phyloP scores from a whole-genome alignment of 1,140 invertebrate genomes.

The Dendrolimus kikuchii region DNA sequence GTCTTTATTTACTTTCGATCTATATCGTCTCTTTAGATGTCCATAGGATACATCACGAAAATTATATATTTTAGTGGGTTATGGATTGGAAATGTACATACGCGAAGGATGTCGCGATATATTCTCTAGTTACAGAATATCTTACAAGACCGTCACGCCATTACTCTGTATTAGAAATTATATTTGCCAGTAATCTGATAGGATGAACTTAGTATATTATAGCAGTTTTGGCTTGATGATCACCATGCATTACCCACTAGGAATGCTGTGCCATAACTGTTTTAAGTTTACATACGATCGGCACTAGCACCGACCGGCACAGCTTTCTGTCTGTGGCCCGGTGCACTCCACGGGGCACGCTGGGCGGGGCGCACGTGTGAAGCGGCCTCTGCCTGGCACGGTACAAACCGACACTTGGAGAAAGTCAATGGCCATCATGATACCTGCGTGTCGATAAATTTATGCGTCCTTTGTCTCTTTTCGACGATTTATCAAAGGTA shows the following conservation, averaged over 20 bases:
- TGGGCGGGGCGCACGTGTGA: conserved; percentile 15
- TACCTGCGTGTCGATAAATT: conserved; percentile 56
- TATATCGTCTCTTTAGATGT: too few species aligned
- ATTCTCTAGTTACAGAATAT: too few species aligned
- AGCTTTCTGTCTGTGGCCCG: conserved; percentile 12
- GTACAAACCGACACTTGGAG: conserved; percentile 42
- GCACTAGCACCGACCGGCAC: conserved; percentile 3
- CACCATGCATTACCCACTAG: background rate
- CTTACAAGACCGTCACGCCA: too few species aligned
- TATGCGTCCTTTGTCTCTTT: conserved; percentile 67
- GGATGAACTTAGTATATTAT: too few species aligned
- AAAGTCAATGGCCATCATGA: conserved; percentile 59
- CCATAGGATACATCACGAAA: too few species aligned
- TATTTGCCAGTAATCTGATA: too few species aligned
- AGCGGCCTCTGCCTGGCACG: conserved; percentile 8
- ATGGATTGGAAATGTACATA: too few species aligned
- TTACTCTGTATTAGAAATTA: too few species aligned
- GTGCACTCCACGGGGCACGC: conserved; percentile 5
- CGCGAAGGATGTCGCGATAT: too few species aligned
- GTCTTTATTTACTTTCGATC: too few species aligned
- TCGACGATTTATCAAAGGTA: conserved; percentile 63
- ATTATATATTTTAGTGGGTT: too few species aligned
- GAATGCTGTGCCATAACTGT: conserved; percentile 1
- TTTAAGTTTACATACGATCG: conserved; percentile 2
- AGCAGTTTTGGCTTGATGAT: background rate